Conservation (phyloP, 2,888 invertebrate species). For the Acleris cristana region DNA sequence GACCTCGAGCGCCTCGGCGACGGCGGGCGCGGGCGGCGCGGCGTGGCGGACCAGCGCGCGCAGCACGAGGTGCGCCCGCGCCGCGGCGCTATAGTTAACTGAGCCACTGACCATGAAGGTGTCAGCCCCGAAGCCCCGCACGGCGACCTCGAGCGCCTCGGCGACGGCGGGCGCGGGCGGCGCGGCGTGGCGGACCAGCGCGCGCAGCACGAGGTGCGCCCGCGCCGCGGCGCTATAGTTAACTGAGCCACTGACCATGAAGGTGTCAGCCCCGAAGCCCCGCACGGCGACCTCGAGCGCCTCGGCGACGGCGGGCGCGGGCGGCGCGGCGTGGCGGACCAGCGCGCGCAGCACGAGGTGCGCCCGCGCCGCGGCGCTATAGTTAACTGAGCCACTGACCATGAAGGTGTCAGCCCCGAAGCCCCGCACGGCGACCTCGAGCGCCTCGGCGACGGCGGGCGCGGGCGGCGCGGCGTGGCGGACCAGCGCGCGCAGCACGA, state of each 20-base stretch:
- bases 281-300: constrained; percentile 89
- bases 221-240: constrained; percentile 68
- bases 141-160: constrained; percentile 87
- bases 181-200: constrained; percentile 90
- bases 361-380: constrained; percentile 76
- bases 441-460: constrained; percentile 87
- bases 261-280: constrained; percentile 89
- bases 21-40: constrained; percentile 81
- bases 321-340: constrained; percentile 87
- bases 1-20: constrained; percentile 87
- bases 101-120: constrained; percentile 93
- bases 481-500: constrained; percentile 91
- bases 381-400: too few species aligned
- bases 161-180: constrained; percentile 84
- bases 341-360: constrained; percentile 93
- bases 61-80: constrained; percentile 91
- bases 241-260: constrained; percentile 94
- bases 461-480: constrained; percentile 85
- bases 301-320: constrained; percentile 85
- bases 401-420: constrained; percentile 91
- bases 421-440: constrained; percentile 88
- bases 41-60: constrained; percentile 91
- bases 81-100: too few species aligned
- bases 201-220: constrained; percentile 92
- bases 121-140: constrained; percentile 88